Conservation (phyloP, 1,140 invertebrate species). For the Potamilus streckersoni region DNA sequence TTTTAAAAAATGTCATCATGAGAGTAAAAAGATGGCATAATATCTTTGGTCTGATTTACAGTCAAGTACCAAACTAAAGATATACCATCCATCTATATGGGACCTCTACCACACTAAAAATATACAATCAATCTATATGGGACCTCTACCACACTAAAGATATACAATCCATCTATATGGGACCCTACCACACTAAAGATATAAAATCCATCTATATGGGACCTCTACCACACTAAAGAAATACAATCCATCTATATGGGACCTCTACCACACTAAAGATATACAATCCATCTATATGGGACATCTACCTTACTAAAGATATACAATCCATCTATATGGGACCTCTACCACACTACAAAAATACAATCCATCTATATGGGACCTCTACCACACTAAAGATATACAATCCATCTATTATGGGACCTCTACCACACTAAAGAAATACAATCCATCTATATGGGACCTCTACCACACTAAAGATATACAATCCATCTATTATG, state of each 20-base stretch:
- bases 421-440: too few relatives aligned
- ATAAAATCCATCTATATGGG: too few relatives aligned
- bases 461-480: conserved; percentile 9
- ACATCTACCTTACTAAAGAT: too few relatives aligned
- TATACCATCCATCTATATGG: conserved; percentile 1
- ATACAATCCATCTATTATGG: conserved; percentile 4
- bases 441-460: too few relatives aligned
- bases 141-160: conserved; percentile 2
- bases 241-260: conserved; percentile 3
- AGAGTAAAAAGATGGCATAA: conserved; percentile 17
- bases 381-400: conserved; percentile 7
- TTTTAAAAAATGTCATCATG: conserved; percentile 3
- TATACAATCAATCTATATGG: not conserved
- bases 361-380: too few relatives aligned
- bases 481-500: conserved; percentile 3
- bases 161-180: conserved; percentile 2
- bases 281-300: too few relatives aligned
- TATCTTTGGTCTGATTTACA: conserved; percentile 17
- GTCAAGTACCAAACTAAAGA: conserved; percentile 15
- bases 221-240: conserved; percentile 6
- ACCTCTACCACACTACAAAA: too few relatives aligned
- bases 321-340: conserved; percentile 3
- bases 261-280: too few relatives aligned
- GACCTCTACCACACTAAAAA: too few relatives aligned
- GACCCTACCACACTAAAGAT: too few relatives aligned